These are phyloP conservation scores for Acronicta aceris DNA, from an alignment of 2,888 invertebrate genomes.

Conservation along the genomic window DNA sequence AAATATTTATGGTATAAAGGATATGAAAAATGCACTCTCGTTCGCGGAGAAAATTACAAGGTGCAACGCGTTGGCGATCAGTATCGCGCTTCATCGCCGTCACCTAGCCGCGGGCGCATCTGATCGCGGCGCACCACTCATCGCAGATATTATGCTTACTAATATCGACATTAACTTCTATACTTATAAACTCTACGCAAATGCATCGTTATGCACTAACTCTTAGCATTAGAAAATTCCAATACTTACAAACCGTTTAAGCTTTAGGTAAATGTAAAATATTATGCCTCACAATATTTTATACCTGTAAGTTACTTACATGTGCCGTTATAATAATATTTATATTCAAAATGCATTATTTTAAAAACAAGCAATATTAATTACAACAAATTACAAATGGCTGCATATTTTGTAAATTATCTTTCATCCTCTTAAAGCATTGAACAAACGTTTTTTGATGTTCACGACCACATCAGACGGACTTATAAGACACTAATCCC, in stretches of 20 bases:
- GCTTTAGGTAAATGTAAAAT: constrained; percentile 46
- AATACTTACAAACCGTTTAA: constrained; percentile 27
- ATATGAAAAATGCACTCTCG: constrained; percentile 52
- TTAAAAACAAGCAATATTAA: constrained; percentile 57
- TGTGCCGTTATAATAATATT: constrained; percentile 14
- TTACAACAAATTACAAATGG: constrained; percentile 68
- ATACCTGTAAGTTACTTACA: constrained; percentile 22
- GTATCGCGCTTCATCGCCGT: constrained; percentile 80
- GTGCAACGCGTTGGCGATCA: constrained; percentile 68
- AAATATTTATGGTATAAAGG: constrained; percentile 34
- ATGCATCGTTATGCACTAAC: constrained; percentile 50
- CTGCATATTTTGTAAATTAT: constrained; percentile 71
- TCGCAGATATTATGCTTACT: constrained; percentile 77
- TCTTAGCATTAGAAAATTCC: constrained; percentile 47
- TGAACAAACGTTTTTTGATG: constrained; percentile 83
- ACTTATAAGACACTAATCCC: constrained; percentile 83
- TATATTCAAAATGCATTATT: constrained; percentile 28
- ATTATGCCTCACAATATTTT: constrained; percentile 35
- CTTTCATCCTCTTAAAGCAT: constrained; percentile 74
- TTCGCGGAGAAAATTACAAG: constrained; percentile 59
- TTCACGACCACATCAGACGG: constrained; percentile 72
- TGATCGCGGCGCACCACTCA: constrained; percentile 74
- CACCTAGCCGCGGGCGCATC: constrained; percentile 80
- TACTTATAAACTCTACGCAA: constrained; percentile 53
- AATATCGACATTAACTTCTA: constrained; percentile 74